Conservation (phyloP, 1,140 invertebrate genomes). For the Caenorhabditis elegans region WBcel235 BX284604.4:6449001-6449500, state of each 20-base stretch:
- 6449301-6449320: constrained; percentile 56
- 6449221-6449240: constrained; percentile 52
- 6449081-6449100: neutral
- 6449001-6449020: neutral
- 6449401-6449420: too few relatives aligned
- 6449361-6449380: too few relatives aligned
- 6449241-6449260: constrained; percentile 55
- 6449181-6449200: constrained; percentile 23
- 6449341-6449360: neutral
- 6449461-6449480: too few relatives aligned
- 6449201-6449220: constrained; percentile 56
- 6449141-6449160: neutral
- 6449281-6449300: constrained; percentile 58
- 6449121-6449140: neutral
- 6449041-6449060: too few relatives aligned
- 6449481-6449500: too few relatives aligned
- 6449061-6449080: too few relatives aligned
- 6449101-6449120: neutral
- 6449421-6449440: too few relatives aligned
- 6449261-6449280: constrained; percentile 55
- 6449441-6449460: too few relatives aligned
- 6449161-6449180: neutral
- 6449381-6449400: too few relatives aligned
- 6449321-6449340: constrained; percentile 56
- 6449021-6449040: too few relatives aligned